Evolutionary conservation across 2,113 vertebrate species (phyloP).

Genomic region (Eulemur rufifrons): DNA sequence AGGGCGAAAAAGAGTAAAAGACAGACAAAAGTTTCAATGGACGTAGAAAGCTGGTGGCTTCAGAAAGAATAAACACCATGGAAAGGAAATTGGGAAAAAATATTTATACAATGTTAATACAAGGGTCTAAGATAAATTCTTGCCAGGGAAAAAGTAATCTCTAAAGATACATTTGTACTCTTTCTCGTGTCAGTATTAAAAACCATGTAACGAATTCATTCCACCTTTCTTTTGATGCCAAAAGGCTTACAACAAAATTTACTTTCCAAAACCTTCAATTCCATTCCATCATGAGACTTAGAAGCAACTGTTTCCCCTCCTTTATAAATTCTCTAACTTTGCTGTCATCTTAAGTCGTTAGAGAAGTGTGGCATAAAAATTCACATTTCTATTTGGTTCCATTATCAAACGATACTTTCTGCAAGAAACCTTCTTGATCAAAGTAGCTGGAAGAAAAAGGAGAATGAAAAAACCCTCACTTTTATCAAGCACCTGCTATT

Average conservation of each 20-base stretch:
- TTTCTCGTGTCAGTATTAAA: neutral
- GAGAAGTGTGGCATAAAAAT: neutral
- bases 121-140: neutral
- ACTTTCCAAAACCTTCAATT: neutral
- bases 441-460: neutral
- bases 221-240: neutral
- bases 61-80: neutral
- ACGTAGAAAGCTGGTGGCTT: neutral
- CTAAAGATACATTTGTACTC: conserved; percentile 34
- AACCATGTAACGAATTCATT: conserved; percentile 21
- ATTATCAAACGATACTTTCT: neutral
- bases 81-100: neutral
- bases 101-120: neutral
- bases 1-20: neutral
- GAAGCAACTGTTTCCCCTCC: neutral
- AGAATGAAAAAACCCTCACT: neutral
- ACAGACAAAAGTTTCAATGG: neutral
- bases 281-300: neutral
- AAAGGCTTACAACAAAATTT: neutral
- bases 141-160: neutral
- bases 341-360: neutral
- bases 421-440: neutral
- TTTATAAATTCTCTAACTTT: neutral
- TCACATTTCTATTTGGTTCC: neutral
- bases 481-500: neutral